These are phyloP conservation scores for Columba janthina DNA, from an alignment of 2,113 vertebrate genomes.

Conservation along the genomic window DNA sequence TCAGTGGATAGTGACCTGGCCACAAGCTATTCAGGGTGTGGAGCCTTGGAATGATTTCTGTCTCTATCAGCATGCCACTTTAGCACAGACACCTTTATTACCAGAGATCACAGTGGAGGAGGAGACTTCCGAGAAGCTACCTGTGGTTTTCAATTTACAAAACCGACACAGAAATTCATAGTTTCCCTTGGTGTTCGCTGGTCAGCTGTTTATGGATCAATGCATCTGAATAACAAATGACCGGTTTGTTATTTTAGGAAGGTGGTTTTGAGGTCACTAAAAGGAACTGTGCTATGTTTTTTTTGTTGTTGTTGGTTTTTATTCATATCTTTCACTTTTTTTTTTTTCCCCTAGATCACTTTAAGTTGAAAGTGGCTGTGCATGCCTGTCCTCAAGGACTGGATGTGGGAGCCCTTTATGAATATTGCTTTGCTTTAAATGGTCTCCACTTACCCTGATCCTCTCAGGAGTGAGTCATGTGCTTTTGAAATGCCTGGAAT, in stretches of 20 bases:
- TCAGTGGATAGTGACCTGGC: background rate
- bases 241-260: constrained; percentile 14
- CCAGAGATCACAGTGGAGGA: accelerated
- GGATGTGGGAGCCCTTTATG: background rate
- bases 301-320: background rate
- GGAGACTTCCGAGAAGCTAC: background rate
- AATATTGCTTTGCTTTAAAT: background rate
- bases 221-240: background rate
- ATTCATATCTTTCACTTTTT: background rate
- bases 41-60: background rate
- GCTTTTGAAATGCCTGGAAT: background rate
- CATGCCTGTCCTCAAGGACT: background rate
- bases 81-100: background rate
- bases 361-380: background rate
- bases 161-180: background rate
- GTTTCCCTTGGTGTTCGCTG: background rate
- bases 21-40: background rate
- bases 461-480: constrained; percentile 48
- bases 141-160: background rate
- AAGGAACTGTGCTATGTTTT: background rate
- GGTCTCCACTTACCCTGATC: background rate
- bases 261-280: constrained; percentile 18
- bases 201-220: constrained; percentile 12
- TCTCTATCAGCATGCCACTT: background rate
- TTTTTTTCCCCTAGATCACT: background rate